Evolutionary conservation across 2,797 vertebrate genomes (phyloP).

Genomic region (Alosa sapidissima): DNA sequence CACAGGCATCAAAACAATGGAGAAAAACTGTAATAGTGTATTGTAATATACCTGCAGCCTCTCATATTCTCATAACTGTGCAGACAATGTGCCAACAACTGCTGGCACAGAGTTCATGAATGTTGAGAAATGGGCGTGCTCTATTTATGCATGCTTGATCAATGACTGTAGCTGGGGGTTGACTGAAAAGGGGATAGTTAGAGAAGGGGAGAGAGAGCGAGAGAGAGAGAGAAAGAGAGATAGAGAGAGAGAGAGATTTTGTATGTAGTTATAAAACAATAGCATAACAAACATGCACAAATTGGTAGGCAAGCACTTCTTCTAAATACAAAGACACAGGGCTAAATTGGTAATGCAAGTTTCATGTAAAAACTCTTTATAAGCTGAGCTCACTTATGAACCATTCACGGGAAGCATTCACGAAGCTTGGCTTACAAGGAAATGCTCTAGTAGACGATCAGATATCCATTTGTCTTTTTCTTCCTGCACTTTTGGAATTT

Average conservation of each 20-base stretch:
- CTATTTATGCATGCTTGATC: conserved; percentile 20
- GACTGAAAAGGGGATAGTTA: conserved; percentile 39
- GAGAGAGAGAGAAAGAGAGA: conserved; percentile 58
- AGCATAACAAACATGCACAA: not conserved
- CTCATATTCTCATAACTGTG: not conserved
- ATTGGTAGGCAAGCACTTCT: not conserved
- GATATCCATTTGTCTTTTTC: not conserved
- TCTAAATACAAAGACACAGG: not conserved
- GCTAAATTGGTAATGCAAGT: not conserved
- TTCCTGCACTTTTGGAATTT: not conserved
- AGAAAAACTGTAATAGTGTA: not conserved
- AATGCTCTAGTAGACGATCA: not conserved
- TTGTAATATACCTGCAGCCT: not conserved
- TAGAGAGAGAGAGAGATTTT: conserved; percentile 49
- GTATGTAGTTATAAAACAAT: not conserved
- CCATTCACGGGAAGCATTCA: not conserved
- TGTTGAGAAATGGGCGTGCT: not conserved
- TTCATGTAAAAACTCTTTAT: not conserved
- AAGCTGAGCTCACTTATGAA: not conserved
- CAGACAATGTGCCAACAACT: not conserved
- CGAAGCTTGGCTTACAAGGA: not conserved
- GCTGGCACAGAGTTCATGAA: not conserved
- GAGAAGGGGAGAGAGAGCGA: conserved; percentile 57
- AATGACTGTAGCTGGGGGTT: conserved; percentile 15
- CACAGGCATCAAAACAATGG: no score